These are phyloP conservation scores for Heloderma charlesbogerti DNA, from an alignment of 2,113 vertebrate species.

Conservation along the genomic window DNA sequence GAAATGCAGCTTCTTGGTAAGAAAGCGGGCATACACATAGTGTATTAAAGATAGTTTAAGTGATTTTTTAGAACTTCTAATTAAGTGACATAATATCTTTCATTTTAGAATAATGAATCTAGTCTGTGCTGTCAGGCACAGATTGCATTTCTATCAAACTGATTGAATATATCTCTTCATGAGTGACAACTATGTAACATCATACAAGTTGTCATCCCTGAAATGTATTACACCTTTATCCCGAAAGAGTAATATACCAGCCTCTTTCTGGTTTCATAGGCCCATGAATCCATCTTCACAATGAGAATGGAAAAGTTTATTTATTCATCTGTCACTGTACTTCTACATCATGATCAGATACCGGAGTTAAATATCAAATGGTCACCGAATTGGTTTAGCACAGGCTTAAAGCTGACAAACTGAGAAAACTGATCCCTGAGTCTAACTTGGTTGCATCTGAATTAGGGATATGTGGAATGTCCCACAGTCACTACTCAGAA, in stretches of 20 bases:
- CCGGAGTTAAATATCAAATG: conserved; percentile 51
- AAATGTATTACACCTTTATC: conserved; percentile 29
- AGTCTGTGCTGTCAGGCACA: neutral
- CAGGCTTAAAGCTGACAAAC: conserved; percentile 44
- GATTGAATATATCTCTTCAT: neutral
- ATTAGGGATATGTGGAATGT: neutral
- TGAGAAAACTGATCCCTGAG: conserved; percentile 20
- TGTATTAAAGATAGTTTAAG: neutral
- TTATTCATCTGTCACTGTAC: conserved; percentile 13
- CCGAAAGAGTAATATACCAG: conserved; percentile 23
- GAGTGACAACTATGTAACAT: neutral
- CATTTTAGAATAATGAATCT: neutral
- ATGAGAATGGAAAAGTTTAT: neutral
- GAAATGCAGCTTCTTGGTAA: neutral
- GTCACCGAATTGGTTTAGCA: neutral
- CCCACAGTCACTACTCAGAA: neutral
- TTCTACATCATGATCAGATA: conserved; percentile 41
- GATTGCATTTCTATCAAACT: neutral
- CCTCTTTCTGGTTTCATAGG: conserved; percentile 11
- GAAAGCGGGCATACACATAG: neutral
- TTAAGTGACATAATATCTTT: neutral
- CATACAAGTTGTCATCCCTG: conserved; percentile 19
- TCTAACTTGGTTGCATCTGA: neutral
- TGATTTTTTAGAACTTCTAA: neutral
- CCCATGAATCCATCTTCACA: conserved; percentile 26